A percentile compares a stretch with the other conserved stretches of the same genome.
These are phyloP conservation scores for Litocranius walleri DNA, from an alignment of 2,113 vertebrate species.

Conservation along the genomic window DNA sequence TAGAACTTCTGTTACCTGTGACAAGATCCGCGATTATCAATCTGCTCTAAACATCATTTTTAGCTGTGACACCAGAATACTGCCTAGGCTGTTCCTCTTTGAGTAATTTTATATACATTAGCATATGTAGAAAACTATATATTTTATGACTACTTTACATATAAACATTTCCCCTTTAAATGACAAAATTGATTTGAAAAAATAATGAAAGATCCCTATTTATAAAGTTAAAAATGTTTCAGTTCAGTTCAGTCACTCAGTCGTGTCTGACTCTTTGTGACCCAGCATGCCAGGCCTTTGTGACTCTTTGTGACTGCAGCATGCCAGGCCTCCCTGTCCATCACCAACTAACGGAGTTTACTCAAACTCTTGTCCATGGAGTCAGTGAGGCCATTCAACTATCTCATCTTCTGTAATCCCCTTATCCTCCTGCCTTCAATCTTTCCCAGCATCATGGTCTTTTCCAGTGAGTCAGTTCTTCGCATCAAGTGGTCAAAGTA, in stretches of 20 bases:
- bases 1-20: rapidly evolving
- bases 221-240: background rate
- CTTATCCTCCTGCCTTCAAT: background rate
- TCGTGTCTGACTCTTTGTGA: background rate
- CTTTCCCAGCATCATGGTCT: background rate
- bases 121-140: background rate
- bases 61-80: background rate
- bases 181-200: background rate
- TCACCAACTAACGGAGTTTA: background rate
- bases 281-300: no score
- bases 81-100: background rate
- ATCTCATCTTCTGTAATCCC: background rate
- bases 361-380: background rate
- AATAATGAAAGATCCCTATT: background rate
- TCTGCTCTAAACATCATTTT: background rate
- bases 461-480: background rate
- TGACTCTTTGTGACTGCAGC: background rate
- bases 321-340: background rate
- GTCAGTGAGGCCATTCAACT: background rate
- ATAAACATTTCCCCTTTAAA: background rate
- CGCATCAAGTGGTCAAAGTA: rapidly evolving
- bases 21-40: rapidly evolving
- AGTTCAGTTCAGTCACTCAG: background rate
- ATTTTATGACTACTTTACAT: background rate
- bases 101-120: background rate